Evolutionary conservation across 2,113 vertebrate genomes (phyloP), one percentile per base, ranked within the genome.

Genomic region (Helogale parvula): DNA sequence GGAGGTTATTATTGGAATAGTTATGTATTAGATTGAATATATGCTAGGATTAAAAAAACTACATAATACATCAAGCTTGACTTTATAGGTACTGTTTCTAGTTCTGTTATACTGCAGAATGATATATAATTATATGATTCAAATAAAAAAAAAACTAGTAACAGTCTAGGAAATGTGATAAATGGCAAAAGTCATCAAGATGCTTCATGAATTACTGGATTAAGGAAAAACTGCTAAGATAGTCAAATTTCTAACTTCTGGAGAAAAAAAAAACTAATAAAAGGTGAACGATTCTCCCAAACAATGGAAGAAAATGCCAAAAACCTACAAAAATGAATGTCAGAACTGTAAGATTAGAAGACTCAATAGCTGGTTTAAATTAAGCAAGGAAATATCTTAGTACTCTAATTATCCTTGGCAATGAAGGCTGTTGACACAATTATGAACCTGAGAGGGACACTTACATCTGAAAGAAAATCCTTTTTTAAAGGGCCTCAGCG

Each of bases 291-390:
- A 13, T 54, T 9, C 25, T 17, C 2, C 14, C 12, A 77, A 90
- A 94, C 90, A 90, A n/a, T 69, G 88, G 50, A 21, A 93, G 7
- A 90, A 90, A 41, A 74, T 91, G 45, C 27, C 41, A 89, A 92
- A 94, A 69, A 0, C 35, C 47, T 84, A 80, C 29, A 66, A 80
- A 86, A 97, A 74, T 11, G 45, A 69, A 19, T 54, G 74, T 72
- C 13, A 96, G 17, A 82, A 57, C 19, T 93, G 5, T 45, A 89
- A 79, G 31, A 50, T 88, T 82, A 65, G 63, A 33, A 93, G 85
- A 91, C 69, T 87, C 29, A 88, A 77, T 82, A 71, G 68, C 76
- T 72, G 29, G 8, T 29, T 96, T 97, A 93, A 96, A 74, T 76
- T 77, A 76, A 93, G 47, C 50, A 86, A 79, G 29, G 7, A 92